Base-by-base conservation (phyloP, 2,797 vertebrate species). In the Artibeus jamaicensis region DNA sequence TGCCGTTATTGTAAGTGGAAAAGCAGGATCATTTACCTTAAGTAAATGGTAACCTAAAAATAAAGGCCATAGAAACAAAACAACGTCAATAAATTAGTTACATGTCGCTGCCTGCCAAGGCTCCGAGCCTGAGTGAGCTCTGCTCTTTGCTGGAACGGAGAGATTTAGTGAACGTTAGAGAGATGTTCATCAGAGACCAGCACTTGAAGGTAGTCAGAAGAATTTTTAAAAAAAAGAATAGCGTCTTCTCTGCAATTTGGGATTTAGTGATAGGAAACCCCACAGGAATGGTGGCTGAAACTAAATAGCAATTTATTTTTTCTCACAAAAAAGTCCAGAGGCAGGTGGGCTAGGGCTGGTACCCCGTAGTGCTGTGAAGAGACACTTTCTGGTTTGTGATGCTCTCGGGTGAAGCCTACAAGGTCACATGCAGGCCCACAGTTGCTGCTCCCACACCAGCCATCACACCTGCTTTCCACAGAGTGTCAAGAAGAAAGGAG, bases 21-120 rank as follows among this genome's bases (percentile, higher is more conserved):
- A 97, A 95, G 67, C 76, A 77, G 46, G 70, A 93, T 89, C 91
- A 79, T 78, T 96, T 95, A 91, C 94, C 95, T 96, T 95, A 96
- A 97, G 95, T 96, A 97, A 97, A 95, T 89, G 89, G 91, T 50
- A 91, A 96, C 76, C 96, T 96, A 97, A 97, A 97, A 98, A 96
- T 97, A 97, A 97, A 92, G 84, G 73, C 96, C 93, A 95, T 91
- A 89, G 96, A 94, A 97, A 97, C 91, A 93, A 97, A 96, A 97
- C 86, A 96, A 96, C 85, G 89, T 71, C 91, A 50, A 93, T 96
- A 93, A 94, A 93, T 90, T 74, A 85, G 29, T 55, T n/a, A 76
- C 82, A 89, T 71, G 48, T 44, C 59, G 48, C 44, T 14, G 10
- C 76, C 89, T 89, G 94, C 96, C 95, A 93, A 83, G 46, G 22